phyloP scores from a whole-genome alignment of 1,140 invertebrate genomes.

The Drosophila auraria region DNA sequence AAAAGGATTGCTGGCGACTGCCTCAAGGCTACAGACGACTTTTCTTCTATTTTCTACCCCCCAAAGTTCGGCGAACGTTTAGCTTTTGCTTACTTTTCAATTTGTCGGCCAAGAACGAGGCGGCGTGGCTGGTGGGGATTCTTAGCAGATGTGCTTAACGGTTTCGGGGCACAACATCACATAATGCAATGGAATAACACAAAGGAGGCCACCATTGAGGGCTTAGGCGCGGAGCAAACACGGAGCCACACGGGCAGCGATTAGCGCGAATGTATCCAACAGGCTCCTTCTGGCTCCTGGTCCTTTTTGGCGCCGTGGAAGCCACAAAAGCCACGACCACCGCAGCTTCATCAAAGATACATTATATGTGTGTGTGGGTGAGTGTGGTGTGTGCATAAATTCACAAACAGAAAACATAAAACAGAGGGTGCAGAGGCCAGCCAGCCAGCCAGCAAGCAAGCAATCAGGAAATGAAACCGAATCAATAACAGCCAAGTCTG shows the following conservation, averaged over 20 bases:
- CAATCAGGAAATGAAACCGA: slow-evolving; percentile 33
- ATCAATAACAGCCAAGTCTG: slow-evolving; percentile 39
- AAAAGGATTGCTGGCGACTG: slow-evolving; percentile 58
- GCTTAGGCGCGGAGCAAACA: slow-evolving; percentile 40
- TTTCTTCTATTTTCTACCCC: slow-evolving; percentile 2
- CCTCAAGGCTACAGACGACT: slow-evolving; percentile 68
- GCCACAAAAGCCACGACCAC: slow-evolving; percentile 34
- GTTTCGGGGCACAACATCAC: slow-evolving; percentile 40
- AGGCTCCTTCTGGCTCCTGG: neutral
- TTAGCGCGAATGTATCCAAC: slow-evolving; percentile 49
- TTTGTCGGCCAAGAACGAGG: slow-evolving; percentile 31
- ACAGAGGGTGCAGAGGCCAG: neutral
- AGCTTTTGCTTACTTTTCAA: slow-evolving; percentile 76
- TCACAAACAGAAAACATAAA: slow-evolving; percentile 27
- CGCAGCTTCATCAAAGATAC: slow-evolving; percentile 56
- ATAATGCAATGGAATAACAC: slow-evolving; percentile 66
- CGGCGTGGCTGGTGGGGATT: neutral
- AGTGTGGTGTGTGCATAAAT: slow-evolving; percentile 14
- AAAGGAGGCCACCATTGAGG: slow-evolving; percentile 39
- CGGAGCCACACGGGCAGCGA: slow-evolving; percentile 50
- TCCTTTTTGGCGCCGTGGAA: slow-evolving; percentile 2
- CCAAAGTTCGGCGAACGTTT: slow-evolving; percentile 70
- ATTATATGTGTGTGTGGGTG: slow-evolving; percentile 30
- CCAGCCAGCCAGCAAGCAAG: slow-evolving; percentile 1
- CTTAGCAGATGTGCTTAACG: slow-evolving; percentile 55